Evolutionary conservation across 2,888 invertebrate genomes (phyloP), one percentile per base, ranked within the genome.

Genomic region (Orchesella flavescens): DNA sequence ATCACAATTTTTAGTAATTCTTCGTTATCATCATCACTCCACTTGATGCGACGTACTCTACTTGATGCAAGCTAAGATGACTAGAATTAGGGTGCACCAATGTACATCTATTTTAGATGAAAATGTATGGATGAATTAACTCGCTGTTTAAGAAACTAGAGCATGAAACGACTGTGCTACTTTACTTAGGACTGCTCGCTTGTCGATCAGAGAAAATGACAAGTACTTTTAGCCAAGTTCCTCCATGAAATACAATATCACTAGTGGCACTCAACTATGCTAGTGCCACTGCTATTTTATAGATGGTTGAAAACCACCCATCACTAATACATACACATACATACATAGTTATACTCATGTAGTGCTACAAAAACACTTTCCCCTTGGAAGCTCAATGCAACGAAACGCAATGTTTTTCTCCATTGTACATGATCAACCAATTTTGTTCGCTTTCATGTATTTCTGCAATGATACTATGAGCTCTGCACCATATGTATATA

Each of bases 161-260:
- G 17, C 44, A 66, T 13, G 63, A 34, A 63, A 23, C 19, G 34
- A 2, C 10, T 63, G 1, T 5, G 15, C 5, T 2, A 24, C 34
- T 24, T 24, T 34, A 4, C 34, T 34, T 2, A 34, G 7, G 3
- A 2, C 2, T 23, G 19, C 46, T 66, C 17, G 34, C 66, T 44
- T 77, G 83, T 83, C 83, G 83, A 83, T 83, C 83, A 77, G 49
- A 72, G 83, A 77, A 83, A 83, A 83, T 83, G 83, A 83, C 77
- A 83, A 83, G 76, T 66, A 59, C 43, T 57, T 82, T 69, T 44
- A 65, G 66, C 55, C 76, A 15, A 46, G 74, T 17, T 34, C 46
- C 24, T 1, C 12, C 66, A 66, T 61, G 53, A 74, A 61, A 80
- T 65, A 57, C 57, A 23, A 55, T 73, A 21, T 73, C 10, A 53